These are phyloP conservation scores for Anticlea derivata DNA, from an alignment of 2,888 invertebrate species.

Conservation along the genomic window DNA sequence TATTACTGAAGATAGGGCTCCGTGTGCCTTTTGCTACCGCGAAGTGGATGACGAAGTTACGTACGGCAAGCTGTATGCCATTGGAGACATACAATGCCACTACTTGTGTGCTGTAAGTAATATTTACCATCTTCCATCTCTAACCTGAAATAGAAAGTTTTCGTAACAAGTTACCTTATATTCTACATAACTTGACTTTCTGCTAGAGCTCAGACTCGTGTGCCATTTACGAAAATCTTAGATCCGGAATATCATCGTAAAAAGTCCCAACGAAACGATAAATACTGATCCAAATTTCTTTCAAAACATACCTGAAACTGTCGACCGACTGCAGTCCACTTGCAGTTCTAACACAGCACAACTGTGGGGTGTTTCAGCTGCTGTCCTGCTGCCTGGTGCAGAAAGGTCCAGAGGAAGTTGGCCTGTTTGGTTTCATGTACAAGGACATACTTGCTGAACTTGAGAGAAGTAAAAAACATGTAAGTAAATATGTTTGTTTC, in stretches of 20 bases:
- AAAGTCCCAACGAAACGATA: too few species aligned
- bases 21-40: slow-evolving; percentile 82
- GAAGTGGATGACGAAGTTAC: slow-evolving; percentile 78
- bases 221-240: too few species aligned
- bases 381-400: slow-evolving; percentile 88
- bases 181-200: too few species aligned
- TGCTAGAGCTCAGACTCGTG: too few species aligned
- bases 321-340: too few species aligned
- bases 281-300: too few species aligned
- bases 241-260: too few species aligned
- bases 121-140: neutral
- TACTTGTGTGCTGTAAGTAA: slow-evolving; percentile 89
- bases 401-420: slow-evolving; percentile 86
- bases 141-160: neutral
- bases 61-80: slow-evolving; percentile 82
- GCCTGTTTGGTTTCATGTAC: slow-evolving; percentile 89
- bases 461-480: slow-evolving; percentile 85
- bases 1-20: slow-evolving; percentile 53
- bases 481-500: slow-evolving; percentile 74
- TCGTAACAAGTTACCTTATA: too few species aligned
- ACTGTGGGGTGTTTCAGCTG: slow-evolving; percentile 71
- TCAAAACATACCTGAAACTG: too few species aligned
- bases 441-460: slow-evolving; percentile 88
- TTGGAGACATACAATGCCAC: slow-evolving; percentile 85
- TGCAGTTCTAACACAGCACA: too few species aligned